Conservation (phyloP, 2,113 vertebrate species). For the Neogale vison region DNA sequence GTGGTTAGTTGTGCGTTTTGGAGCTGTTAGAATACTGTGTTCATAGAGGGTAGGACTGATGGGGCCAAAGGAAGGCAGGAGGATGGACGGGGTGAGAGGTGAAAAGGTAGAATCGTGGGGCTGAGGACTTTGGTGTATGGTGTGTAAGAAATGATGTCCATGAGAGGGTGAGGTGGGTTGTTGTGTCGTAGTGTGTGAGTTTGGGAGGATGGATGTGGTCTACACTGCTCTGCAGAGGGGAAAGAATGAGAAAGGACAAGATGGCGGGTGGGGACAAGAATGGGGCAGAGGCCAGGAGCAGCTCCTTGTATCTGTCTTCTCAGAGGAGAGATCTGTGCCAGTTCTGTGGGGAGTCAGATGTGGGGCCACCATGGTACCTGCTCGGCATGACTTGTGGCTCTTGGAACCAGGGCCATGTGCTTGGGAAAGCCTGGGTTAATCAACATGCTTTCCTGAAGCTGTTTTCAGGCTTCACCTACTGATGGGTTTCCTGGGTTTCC, state of each 20-base stretch:
- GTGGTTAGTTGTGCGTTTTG: too few species aligned
- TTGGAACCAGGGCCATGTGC: too few species aligned
- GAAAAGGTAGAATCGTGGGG: neutral
- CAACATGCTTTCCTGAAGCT: too few species aligned
- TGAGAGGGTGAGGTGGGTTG: neutral
- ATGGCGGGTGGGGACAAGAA: neutral
- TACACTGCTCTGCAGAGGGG: neutral
- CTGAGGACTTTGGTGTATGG: neutral
- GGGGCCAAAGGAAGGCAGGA: neutral
- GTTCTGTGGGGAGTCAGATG: neutral
- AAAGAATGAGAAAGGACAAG: neutral
- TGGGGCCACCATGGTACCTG: rapidly evolving
- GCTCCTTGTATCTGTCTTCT: neutral
- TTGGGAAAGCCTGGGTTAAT: neutral
- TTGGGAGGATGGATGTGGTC: neutral
- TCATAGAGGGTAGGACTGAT: neutral
- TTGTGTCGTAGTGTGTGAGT: neutral
- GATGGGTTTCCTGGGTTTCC: neutral
- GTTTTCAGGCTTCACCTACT: neutral
- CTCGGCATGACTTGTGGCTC: neutral
- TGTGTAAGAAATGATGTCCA: neutral
- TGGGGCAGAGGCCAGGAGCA: neutral
- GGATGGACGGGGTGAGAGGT: neutral
- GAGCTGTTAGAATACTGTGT: neutral
- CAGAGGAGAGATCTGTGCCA: neutral